Conservation (phyloP, 37 sponge, comb jelly and placozoan species). For the Chondrosia reniformis region DNA sequence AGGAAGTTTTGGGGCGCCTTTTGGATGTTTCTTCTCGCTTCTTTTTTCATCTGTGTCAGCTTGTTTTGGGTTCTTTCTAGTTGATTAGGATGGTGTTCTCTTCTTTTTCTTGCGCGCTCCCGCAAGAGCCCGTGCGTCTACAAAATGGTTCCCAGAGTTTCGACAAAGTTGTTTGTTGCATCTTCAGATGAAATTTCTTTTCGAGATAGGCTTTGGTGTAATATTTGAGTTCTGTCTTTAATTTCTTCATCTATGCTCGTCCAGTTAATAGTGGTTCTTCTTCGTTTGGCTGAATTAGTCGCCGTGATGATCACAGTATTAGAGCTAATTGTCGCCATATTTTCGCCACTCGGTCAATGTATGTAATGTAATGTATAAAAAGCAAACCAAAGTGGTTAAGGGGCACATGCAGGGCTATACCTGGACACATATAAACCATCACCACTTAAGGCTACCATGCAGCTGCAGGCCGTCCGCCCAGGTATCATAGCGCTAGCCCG, state of each 20-base stretch:
- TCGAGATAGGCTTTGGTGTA: not conserved
- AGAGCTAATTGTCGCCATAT: not conserved
- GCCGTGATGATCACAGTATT: not conserved
- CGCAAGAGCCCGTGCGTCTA: not conserved
- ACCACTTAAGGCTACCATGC: no score
- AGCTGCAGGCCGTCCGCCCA: no score
- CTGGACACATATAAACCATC: no score
- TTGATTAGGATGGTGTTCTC: not conserved
- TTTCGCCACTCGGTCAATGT: no score
- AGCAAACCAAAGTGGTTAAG: no score
- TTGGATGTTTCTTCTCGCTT: not conserved
- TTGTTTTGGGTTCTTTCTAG: not conserved
- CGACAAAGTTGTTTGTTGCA: not conserved
- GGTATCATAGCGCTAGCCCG: no score
- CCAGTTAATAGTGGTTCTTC: not conserved
- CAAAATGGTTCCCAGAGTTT: not conserved
- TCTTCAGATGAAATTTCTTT: not conserved
- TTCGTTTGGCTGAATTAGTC: not conserved
- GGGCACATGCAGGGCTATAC: no score
- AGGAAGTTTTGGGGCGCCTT: not conserved
- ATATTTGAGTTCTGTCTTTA: not conserved
- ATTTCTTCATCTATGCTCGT: not conserved
- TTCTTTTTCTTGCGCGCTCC: not conserved
- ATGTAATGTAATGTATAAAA: no score
- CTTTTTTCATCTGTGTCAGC: not conserved